These are phyloP conservation scores for Listronotus bonariensis DNA, from an alignment of 1,140 invertebrate genomes.

Conservation along the genomic window DNA sequence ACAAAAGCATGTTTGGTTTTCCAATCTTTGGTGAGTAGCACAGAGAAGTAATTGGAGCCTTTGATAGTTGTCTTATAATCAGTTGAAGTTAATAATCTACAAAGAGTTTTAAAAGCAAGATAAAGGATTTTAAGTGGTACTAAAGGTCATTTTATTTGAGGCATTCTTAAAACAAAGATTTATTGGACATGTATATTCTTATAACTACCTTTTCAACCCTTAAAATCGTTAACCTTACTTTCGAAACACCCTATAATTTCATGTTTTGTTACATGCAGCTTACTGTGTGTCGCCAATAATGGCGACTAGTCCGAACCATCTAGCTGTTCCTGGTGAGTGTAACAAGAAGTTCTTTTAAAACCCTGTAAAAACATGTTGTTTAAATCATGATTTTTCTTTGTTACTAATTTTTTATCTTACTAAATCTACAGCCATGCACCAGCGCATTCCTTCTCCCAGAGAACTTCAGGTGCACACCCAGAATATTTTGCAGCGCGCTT, in stretches of 20 bases:
- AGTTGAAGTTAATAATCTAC: too few species aligned
- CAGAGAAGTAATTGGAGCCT: too few species aligned
- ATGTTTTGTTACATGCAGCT: constrained; percentile 62
- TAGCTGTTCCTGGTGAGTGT: constrained; percentile 60
- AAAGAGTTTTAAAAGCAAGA: too few species aligned
- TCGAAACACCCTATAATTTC: background rate
- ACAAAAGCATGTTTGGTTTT: too few species aligned
- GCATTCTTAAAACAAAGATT: too few species aligned
- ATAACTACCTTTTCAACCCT: background rate
- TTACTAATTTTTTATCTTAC: constrained; percentile 5
- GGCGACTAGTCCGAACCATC: constrained; percentile 66
- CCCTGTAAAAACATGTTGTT: background rate
- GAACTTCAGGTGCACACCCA: constrained; percentile 83
- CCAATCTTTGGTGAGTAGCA: too few species aligned
- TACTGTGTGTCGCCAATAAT: constrained; percentile 71
- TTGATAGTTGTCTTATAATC: too few species aligned
- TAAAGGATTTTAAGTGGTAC: too few species aligned
- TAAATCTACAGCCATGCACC: constrained; percentile 61
- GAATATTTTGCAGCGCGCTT: constrained; percentile 78
- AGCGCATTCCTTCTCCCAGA: constrained; percentile 78
- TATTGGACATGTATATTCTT: background rate
- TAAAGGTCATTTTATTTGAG: too few species aligned
- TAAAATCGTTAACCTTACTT: constrained; percentile 3
- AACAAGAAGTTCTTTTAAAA: too few species aligned
- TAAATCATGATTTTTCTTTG: background rate